phyloP scores from a whole-genome alignment of 2,888 invertebrate genomes.

The Tetragnatha montana region DNA sequence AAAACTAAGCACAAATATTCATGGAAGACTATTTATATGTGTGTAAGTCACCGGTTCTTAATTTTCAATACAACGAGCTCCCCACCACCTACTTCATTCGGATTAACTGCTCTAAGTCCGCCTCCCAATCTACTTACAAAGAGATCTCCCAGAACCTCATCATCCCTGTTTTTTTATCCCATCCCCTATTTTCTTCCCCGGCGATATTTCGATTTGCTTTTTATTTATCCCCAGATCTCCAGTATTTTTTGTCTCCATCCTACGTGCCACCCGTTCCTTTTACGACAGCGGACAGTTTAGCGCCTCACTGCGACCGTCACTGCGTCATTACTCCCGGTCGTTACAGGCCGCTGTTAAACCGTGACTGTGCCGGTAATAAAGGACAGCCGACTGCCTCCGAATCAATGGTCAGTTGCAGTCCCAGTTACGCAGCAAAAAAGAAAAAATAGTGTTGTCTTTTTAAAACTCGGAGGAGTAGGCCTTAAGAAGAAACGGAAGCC shows the following conservation, averaged over 20 bases:
- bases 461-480: background rate
- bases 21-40: too few species aligned
- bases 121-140: slow-evolving; percentile 39
- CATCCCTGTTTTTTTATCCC: background rate
- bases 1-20: too few species aligned
- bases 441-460: background rate
- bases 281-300: slow-evolving; percentile 38
- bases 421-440: background rate
- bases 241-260: slow-evolving; percentile 7
- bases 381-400: slow-evolving; percentile 11
- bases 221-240: slow-evolving; percentile 14
- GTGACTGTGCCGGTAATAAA: slow-evolving; percentile 52
- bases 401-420: slow-evolving; percentile 52
- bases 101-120: slow-evolving; percentile 30
- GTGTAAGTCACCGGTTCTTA: too few species aligned
- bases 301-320: slow-evolving; percentile 38
- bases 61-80: too few species aligned
- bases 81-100: background rate
- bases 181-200: background rate
- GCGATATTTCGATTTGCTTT: slow-evolving; percentile 47
- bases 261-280: slow-evolving; percentile 9
- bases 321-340: slow-evolving; percentile 46
- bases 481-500: background rate
- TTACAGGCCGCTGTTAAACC: slow-evolving; percentile 44
- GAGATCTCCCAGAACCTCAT: slow-evolving; percentile 16